Conservation (phyloP, 2,113 vertebrate species). For the Macaca mulatta region DNA sequence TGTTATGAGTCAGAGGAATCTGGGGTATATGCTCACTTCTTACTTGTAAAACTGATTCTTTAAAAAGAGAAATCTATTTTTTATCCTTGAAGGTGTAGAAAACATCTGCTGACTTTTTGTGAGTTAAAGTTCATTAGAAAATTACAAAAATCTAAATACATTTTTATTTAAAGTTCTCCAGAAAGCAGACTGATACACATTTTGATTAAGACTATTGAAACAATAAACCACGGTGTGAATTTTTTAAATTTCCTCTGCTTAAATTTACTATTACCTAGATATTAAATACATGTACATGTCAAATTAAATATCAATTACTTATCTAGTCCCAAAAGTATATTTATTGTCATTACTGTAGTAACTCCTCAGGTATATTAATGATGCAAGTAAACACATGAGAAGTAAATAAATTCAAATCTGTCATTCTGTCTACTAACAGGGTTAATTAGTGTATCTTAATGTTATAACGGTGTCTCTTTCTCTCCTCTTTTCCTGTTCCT, state of each 20-base stretch:
- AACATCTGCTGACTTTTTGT: neutral
- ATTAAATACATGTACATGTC: neutral
- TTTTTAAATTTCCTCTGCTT: neutral
- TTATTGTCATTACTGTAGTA: neutral
- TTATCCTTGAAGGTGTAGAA: neutral
- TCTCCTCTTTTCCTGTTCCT: neutral
- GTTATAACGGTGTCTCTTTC: neutral
- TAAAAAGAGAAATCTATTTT: neutral
- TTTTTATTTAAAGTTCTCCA: neutral
- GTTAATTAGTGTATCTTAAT: neutral
- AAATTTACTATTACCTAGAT: neutral
- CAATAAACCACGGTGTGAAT: neutral
- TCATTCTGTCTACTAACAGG: neutral
- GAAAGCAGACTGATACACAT: neutral
- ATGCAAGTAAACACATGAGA: neutral
- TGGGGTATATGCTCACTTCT: neutral
- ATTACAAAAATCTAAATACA: neutral
- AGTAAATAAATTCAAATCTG: neutral
- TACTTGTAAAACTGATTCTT: neutral
- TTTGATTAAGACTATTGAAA: neutral
- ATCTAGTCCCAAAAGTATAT: neutral
- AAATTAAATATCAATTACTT: neutral
- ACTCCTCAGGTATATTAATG: neutral
- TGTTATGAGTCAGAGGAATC: neutral
- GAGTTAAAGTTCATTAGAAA: neutral